These are phyloP conservation scores for Loris lydekkerianus DNA, from an alignment of 2,797 vertebrate species.

Conservation along the genomic window DNA sequence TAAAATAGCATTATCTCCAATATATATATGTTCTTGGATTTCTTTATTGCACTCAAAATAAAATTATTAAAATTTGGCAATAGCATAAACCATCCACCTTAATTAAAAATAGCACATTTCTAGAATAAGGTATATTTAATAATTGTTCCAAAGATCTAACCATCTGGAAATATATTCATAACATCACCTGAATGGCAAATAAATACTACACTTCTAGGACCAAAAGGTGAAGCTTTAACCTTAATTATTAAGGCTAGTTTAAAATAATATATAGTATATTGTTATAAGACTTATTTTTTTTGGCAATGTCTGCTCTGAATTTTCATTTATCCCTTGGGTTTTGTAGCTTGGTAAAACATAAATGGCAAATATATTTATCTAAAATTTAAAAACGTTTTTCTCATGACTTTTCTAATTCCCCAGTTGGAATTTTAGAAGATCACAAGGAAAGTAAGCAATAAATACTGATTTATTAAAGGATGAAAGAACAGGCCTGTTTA, in stretches of 20 bases:
- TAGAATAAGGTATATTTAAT: conserved; percentile 38
- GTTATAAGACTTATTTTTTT: conserved; percentile 49
- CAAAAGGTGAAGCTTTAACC: conserved; percentile 36
- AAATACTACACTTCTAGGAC: conserved; percentile 59
- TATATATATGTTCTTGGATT: conserved; percentile 27
- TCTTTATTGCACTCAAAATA: conserved; percentile 54
- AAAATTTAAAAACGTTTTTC: conserved; percentile 35
- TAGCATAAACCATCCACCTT: conserved; percentile 27
- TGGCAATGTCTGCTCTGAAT: conserved; percentile 58
- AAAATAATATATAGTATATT: conserved; percentile 33
- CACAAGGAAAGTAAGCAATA: conserved; percentile 59
- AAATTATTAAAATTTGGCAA: conserved; percentile 65
- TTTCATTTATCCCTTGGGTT: conserved; percentile 35
- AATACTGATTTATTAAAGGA: conserved; percentile 60
- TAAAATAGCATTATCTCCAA: conserved; percentile 62
- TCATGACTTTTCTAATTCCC: conserved; percentile 46
- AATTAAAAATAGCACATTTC: conserved; percentile 57
- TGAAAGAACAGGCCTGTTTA: conserved; percentile 54
- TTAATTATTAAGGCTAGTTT: conserved; percentile 46
- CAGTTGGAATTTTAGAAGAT: conserved; percentile 55
- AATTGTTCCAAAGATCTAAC: conserved; percentile 38
- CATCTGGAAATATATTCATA: conserved; percentile 68
- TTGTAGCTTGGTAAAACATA: conserved; percentile 56
- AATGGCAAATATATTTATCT: conserved; percentile 48
- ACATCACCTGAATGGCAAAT: background rate